These are phyloP conservation scores for Propithecus deckenii DNA, from an alignment of 2,797 vertebrate species.

Conservation along the genomic window DNA sequence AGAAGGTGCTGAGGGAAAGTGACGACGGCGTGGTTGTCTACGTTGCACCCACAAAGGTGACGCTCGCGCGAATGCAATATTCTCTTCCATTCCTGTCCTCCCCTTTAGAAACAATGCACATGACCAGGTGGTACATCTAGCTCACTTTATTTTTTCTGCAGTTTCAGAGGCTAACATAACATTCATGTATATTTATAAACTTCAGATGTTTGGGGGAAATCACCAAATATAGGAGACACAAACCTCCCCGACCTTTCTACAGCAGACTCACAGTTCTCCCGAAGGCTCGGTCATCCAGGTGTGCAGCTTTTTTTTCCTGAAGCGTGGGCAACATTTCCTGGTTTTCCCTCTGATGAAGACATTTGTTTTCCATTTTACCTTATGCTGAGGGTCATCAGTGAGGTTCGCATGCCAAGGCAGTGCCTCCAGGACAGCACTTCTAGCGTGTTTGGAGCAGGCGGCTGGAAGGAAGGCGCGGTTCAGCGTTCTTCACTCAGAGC, in stretches of 20 bases:
- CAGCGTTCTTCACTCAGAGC: neutral
- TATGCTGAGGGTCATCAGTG: neutral
- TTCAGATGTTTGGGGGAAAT: neutral
- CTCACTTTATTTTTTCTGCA: neutral
- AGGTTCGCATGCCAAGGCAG: neutral
- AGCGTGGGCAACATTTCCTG: neutral
- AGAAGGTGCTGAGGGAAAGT: slow-evolving; percentile 82
- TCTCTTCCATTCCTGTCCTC: neutral
- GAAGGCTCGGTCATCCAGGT: neutral
- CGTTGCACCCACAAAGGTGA: slow-evolving; percentile 85
- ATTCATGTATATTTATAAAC: neutral
- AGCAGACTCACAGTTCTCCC: neutral
- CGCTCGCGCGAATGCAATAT: neutral
- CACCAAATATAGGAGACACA: neutral
- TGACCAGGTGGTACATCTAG: neutral
- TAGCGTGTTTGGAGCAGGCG: neutral
- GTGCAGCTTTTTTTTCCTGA: neutral
- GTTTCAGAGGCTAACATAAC: neutral
- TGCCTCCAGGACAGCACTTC: neutral
- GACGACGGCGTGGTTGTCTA: slow-evolving; percentile 84
- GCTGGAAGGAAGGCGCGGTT: neutral
- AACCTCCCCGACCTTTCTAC: neutral
- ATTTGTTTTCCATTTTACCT: neutral
- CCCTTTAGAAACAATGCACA: neutral
- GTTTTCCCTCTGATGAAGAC: neutral